Evolutionary conservation across 2,888 invertebrate genomes (phyloP).

Genomic region (Ligdia adustata): DNA sequence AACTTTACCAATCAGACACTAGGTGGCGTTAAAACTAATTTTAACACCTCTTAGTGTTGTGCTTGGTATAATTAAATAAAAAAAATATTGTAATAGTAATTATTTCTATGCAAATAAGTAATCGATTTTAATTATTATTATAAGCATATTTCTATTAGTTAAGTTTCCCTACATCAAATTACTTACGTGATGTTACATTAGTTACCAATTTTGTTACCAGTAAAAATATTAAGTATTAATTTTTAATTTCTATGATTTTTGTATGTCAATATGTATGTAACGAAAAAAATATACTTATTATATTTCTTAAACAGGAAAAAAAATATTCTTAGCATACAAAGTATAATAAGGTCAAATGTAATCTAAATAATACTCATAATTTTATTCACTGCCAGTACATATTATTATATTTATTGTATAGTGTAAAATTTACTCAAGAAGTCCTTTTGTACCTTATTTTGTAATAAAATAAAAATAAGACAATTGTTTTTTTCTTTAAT

Average conservation of each 20-base stretch:
- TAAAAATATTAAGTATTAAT: background rate
- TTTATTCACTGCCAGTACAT: background rate
- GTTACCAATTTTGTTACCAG: constrained; percentile 21
- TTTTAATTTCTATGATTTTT: too few relatives aligned
- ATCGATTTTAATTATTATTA: constrained; percentile 1
- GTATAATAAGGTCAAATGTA: too few relatives aligned
- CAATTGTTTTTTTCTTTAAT: background rate
- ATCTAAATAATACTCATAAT: too few relatives aligned
- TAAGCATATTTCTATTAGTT: background rate
- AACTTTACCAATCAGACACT: constrained; percentile 7
- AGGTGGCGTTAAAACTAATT: constrained; percentile 20
- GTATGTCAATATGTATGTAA: too few relatives aligned
- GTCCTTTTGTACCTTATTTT: constrained; percentile 75
- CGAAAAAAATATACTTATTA: too few relatives aligned
- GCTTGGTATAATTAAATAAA: background rate
- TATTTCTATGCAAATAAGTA: background rate
- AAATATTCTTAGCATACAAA: too few relatives aligned
- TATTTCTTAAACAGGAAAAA: too few relatives aligned
- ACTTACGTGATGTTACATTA: constrained; percentile 33
- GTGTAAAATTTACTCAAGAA: constrained; percentile 41
- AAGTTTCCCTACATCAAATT: constrained; percentile 25
- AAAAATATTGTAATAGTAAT: background rate
- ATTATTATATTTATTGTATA: constrained; percentile 39
- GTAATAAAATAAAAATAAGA: constrained; percentile 47
- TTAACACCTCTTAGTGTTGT: constrained; percentile 17